Evolutionary conservation across 2,113 vertebrate genomes (phyloP).

Genomic region (Paramormyrops kingsleyae): DNA sequence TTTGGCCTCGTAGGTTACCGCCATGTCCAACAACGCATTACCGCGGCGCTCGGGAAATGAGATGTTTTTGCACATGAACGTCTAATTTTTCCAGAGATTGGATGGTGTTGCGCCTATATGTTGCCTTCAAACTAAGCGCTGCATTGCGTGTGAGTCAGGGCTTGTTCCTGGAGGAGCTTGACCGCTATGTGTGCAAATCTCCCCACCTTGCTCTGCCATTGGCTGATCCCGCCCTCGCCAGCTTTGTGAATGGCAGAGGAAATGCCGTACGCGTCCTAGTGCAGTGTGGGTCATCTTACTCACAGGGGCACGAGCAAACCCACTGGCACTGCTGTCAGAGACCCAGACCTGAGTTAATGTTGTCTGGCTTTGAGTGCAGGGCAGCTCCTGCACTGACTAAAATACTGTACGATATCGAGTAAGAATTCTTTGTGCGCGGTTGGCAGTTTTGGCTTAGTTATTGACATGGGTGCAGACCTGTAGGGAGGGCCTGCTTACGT

Average conservation of each 20-base stretch:
- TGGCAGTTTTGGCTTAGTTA: neutral
- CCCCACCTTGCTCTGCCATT: neutral
- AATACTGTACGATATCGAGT: neutral
- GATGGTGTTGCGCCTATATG: neutral
- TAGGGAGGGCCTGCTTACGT: neutral
- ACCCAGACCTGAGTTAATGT: neutral
- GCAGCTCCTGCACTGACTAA: neutral
- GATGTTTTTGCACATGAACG: neutral
- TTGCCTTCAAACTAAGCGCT: neutral
- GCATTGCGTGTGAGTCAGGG: neutral
- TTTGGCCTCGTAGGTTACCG: neutral
- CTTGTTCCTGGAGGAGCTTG: neutral
- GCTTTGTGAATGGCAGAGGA: neutral
- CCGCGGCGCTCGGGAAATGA: neutral
- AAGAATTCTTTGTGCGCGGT: neutral
- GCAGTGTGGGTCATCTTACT: neutral
- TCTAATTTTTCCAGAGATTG: neutral
- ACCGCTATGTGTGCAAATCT: neutral
- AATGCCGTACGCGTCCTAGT: neutral
- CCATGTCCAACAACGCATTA: neutral
- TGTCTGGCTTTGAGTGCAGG: neutral
- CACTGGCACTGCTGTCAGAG: neutral
- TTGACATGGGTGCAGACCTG: neutral
- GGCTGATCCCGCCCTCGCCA: neutral
- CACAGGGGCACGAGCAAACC: neutral